Evolutionary conservation across 2,888 invertebrate genomes (phyloP).

Genomic region (Macaria liturata): DNA sequence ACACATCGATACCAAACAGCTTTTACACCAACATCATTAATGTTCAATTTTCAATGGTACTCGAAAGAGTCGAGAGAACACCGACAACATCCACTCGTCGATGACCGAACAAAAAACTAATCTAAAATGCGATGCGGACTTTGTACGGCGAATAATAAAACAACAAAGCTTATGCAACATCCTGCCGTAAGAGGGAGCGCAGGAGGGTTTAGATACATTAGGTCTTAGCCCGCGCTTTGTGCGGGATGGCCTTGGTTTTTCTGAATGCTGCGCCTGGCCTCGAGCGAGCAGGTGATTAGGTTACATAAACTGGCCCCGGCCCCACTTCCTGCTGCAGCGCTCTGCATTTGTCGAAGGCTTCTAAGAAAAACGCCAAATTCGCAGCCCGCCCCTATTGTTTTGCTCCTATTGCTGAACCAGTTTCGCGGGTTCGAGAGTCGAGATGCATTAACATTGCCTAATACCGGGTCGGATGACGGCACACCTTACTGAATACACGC

Average conservation of each 20-base stretch:
- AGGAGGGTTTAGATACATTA: conserved; percentile 69
- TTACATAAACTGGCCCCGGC: conserved; percentile 81
- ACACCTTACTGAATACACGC: conserved; percentile 4
- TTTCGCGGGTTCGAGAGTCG: conserved; percentile 57
- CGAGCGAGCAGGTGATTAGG: conserved; percentile 80
- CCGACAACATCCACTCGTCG: conserved; percentile 38
- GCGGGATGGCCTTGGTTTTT: conserved; percentile 77
- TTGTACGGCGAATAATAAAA: conserved; percentile 73
- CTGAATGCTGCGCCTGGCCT: conserved; percentile 66
- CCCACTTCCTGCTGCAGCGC: conserved; percentile 80
- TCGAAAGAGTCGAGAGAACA: conserved; percentile 43
- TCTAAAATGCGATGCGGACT: conserved; percentile 73
- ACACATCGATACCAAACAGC: conserved; percentile 36
- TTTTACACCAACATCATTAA: conserved; percentile 49
- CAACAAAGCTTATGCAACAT: conserved; percentile 82
- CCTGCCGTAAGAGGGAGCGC: conserved; percentile 63
- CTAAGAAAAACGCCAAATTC: conserved; percentile 75
- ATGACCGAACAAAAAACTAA: conserved; percentile 71
- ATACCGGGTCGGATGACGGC: conserved; percentile 22
- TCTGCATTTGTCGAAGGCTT: conserved; percentile 77
- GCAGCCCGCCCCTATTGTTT: conserved; percentile 66
- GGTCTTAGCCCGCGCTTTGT: conserved; percentile 64
- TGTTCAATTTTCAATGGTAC: conserved; percentile 56
- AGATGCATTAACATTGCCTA: conserved; percentile 47
- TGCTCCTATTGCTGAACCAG: conserved; percentile 64